These are phyloP conservation scores for Polylopha cassiicola DNA, from an alignment of 2,888 invertebrate species.

Conservation along the genomic window DNA sequence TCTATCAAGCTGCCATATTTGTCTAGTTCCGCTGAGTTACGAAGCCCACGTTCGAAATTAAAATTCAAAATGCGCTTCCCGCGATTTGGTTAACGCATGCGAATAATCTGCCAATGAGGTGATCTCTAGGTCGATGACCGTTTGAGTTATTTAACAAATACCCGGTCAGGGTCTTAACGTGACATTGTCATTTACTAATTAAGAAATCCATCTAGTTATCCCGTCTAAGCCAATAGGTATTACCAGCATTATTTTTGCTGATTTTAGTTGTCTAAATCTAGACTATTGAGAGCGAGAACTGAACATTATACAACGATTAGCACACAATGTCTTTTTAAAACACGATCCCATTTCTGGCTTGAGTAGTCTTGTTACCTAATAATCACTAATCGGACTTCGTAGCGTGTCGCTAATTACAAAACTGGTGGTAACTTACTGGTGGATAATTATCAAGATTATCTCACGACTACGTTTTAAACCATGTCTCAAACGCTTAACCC, in stretches of 20 bases:
- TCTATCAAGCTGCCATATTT: constrained; percentile 19
- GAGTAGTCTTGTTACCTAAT: no score
- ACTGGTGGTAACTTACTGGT: background rate
- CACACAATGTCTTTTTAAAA: no score
- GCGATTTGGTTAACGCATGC: constrained; percentile 40
- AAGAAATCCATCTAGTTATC: constrained; percentile 31
- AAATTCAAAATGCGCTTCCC: constrained; percentile 47
- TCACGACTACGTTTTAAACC: no score
- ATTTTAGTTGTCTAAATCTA: no score
- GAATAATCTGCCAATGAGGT: constrained; percentile 54
- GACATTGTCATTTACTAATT: constrained; percentile 52
- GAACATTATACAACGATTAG: no score
- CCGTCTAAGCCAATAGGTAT: constrained; percentile 28
- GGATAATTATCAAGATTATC: constrained; percentile 11
- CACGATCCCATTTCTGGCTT: no score
- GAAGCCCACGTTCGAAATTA: constrained; percentile 20
- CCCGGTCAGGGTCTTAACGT: constrained; percentile 58
- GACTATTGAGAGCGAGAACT: no score
- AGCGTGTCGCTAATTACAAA: constrained; percentile 7
- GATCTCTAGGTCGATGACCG: constrained; percentile 49
- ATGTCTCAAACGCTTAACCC: no score
- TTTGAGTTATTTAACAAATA: constrained; percentile 42
- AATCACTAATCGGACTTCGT: no score
- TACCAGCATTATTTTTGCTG: no score
- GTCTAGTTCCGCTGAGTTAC: constrained; percentile 35